Evolutionary conservation across 2,113 vertebrate genomes (phyloP).

Genomic region (Megaptera novaeangliae): DNA sequence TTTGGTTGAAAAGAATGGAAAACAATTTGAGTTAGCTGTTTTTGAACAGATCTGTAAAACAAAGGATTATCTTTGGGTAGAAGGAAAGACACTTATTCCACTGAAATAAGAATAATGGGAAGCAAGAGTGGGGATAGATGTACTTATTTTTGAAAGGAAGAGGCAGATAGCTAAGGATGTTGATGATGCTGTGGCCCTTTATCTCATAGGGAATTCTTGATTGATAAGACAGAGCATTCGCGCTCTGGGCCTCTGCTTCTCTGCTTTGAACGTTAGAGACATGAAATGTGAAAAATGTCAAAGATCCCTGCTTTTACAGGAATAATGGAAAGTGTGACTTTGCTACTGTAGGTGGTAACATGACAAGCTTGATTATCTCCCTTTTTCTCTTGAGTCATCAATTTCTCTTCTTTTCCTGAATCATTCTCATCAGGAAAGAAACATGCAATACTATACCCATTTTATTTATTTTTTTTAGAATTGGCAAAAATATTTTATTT

Average conservation of each 20-base stretch:
- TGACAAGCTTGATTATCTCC: background rate
- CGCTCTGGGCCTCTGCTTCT: background rate
- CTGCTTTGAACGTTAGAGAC: background rate
- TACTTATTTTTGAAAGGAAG: background rate
- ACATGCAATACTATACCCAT: background rate
- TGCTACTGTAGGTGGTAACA: background rate
- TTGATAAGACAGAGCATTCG: background rate
- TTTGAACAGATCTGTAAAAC: background rate
- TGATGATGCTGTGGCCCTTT: background rate
- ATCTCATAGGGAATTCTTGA: slow-evolving; percentile 11
- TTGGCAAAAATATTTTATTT: background rate
- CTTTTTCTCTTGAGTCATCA: background rate
- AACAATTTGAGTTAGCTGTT: background rate
- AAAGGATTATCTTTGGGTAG: background rate
- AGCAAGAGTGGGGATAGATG: background rate
- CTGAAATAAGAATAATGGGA: background rate
- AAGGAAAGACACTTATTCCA: background rate
- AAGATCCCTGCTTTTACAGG: background rate
- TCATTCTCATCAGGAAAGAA: background rate
- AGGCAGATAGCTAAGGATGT: background rate
- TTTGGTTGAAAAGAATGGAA: background rate
- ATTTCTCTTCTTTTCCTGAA: background rate
- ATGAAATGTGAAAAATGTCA: slow-evolving; percentile 45
- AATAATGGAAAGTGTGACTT: background rate
- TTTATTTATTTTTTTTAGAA: background rate